phyloP scores from a whole-genome alignment of 2,113 vertebrate genomes.

The Pavo muticus region DNA sequence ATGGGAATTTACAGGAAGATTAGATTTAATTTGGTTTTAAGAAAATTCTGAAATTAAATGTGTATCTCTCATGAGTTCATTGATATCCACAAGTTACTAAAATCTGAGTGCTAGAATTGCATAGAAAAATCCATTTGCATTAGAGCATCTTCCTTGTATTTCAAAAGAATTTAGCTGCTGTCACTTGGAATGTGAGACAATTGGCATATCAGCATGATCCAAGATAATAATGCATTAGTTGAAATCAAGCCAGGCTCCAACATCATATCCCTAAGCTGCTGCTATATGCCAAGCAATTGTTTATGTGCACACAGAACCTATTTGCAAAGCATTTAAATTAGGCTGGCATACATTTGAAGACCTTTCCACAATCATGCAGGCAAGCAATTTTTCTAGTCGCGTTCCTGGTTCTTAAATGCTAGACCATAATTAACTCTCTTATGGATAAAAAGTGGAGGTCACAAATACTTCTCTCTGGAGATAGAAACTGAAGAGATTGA shows the following conservation, averaged over 20 bases:
- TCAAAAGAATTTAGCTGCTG: not conserved
- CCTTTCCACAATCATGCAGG: not conserved
- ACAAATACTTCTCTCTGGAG: not conserved
- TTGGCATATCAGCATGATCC: conserved; percentile 8
- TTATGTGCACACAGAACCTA: not conserved
- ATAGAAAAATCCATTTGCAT: not conserved
- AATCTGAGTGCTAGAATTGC: not conserved
- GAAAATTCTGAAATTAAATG: not conserved
- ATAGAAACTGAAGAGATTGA: not conserved
- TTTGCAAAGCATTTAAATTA: conserved; percentile 20
- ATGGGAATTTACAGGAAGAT: not conserved
- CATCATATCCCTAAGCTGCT: not conserved
- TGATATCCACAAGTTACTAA: not conserved
- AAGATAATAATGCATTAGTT: not conserved
- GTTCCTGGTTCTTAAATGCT: not conserved
- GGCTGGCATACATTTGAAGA: not conserved
- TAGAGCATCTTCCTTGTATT: not conserved
- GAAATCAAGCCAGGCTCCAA: not conserved
- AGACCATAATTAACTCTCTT: conserved; percentile 8
- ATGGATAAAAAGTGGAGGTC: not conserved
- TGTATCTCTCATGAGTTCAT: not conserved
- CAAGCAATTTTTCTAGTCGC: not conserved
- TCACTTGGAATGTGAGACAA: conserved; percentile 29
- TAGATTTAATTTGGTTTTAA: not conserved
- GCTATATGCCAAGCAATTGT: not conserved